Evolutionary conservation across 2,888 invertebrate species (phyloP), one percentile per base, ranked within the genome.

Genomic region (Pocota personata): DNA sequence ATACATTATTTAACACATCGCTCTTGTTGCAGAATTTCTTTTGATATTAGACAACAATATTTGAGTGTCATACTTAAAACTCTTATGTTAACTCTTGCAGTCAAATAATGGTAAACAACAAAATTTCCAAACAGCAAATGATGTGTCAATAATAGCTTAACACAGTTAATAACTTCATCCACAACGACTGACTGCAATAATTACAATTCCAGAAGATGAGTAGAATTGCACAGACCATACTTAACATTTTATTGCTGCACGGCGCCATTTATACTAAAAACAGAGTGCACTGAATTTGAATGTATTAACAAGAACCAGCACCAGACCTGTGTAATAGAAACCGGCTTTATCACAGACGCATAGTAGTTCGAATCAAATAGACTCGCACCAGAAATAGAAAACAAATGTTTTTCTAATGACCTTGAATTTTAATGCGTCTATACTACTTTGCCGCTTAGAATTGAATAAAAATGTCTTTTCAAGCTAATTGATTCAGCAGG

Each of bases 191-290:
- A n/a, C n/a, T n/a, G n/a, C n/a, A n/a, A n/a, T n/a, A n/a, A n/a
- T n/a, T n/a, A n/a, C n/a, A n/a, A n/a, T 24, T 37, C n/a, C 37
- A 37, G 10, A 7, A 1, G 0, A 1, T 37, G n/a, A n/a, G 7
- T n/a, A 10, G 37, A 37, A 37, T 1, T 8, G 1, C 30, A 30
- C 30, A 6, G 30, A 3, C 7, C 2, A 8, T 40, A 40, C 40
- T 37, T 37, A 32, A 7, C 1, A n/a, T 21, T 32, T 46, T 16
- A 64, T 32, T 64, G 64, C 64, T n/a, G 19, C 12, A 19, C n/a
- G n/a, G 12, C 64, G 32, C 19, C 64, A 64, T 30, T 62, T 46
- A 62, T 48, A 1, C 19, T 48, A 21, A 32, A 48, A 64, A 35
- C 35, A 27, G 64, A 48, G 8, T 48, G n/a, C 21, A 37, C 32